Percentiles rank a stretch among this genome's conserved stretches.
These are phyloP conservation scores for Cercopithecus mona DNA, from an alignment of 2,113 vertebrate species.

Conservation along the genomic window DNA sequence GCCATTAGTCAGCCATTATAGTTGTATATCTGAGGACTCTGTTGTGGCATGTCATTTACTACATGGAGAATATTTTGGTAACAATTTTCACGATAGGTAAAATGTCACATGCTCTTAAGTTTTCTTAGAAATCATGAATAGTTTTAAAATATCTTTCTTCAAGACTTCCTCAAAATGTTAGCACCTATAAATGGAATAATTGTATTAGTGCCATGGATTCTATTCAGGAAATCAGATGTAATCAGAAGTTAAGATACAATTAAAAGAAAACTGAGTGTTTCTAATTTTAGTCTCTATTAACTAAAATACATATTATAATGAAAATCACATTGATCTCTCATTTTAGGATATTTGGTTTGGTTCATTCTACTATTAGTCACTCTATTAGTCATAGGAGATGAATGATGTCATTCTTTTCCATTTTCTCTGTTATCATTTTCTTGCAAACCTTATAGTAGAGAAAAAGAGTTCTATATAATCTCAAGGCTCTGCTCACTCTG, in stretches of 20 bases:
- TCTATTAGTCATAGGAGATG: slow-evolving; percentile 32
- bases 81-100: not conserved
- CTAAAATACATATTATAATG: slow-evolving; percentile 1
- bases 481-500: not conserved
- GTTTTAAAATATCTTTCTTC: slow-evolving; percentile 35
- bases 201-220: not conserved
- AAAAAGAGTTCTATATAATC: not conserved
- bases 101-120: not conserved
- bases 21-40: not conserved
- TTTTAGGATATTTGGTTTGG: slow-evolving; percentile 43
- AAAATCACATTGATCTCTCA: slow-evolving; percentile 29
- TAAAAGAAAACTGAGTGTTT: not conserved
- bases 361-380: slow-evolving; percentile 18
- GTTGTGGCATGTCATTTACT: not conserved
- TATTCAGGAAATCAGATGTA: slow-evolving; percentile 39
- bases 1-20: not conserved
- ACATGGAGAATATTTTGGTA: slow-evolving; percentile 27
- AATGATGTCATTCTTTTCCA: slow-evolving; percentile 14
- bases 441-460: slow-evolving; percentile 10
- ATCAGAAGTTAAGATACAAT: slow-evolving; percentile 20
- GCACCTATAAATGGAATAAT: slow-evolving; percentile 10
- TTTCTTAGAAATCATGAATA: slow-evolving; percentile 51
- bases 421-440: slow-evolving; percentile 23
- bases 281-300: slow-evolving; percentile 23
- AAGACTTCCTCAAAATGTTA: not conserved